Base-by-base conservation (phyloP, 2,888 invertebrate genomes). In the Lathronympha strigana region DNA sequence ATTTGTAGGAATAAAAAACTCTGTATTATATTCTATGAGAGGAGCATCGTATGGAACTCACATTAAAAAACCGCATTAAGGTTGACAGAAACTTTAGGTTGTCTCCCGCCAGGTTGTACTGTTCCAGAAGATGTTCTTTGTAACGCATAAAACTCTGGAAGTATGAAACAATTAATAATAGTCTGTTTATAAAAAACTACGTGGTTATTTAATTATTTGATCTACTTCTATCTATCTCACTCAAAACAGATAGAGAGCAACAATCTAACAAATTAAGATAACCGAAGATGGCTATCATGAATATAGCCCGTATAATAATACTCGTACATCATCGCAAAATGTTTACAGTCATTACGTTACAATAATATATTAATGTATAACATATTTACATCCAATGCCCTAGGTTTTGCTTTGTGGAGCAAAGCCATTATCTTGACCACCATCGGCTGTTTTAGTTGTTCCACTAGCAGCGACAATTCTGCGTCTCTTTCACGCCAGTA, bases 401-500 rank as follows among this genome's bases (percentile, higher is more conserved):
- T 84, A 0, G 95, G 94, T 0, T 92, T 83, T 2, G 92, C 72
- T 69, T 74, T 84, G 63, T 93, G 90, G 71, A 97, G 85, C 28
- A 95, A 76, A 4, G 87, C 78, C 9, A 95, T 79, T 72, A 96
- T 94, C 74, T 93, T 92, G 51, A 93, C 88, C 0, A 96, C 94
- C 71, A 93, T 93, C 0, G 95, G 94, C 40, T 95, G 94, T 77
- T 96, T 96, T 40, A 98, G 86, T 79, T 98, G 97, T 73, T 98
- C 97, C 21, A 95, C 94, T 0, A 97, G 86, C 25, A 95, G 92
- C 63, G 97, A 96, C 21, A 97, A 90, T 61, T 95, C 95, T 0
- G 95, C 94, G 79, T 97, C 96, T 69, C 96, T 93, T 75, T 96
- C 95, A 58, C 96, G 93, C 98, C 98, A 98, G 75, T 96, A 96